Evolutionary conservation across 2,888 invertebrate genomes (phyloP), one percentile per base, ranked within the genome.

Genomic region (Mythimna impura): DNA sequence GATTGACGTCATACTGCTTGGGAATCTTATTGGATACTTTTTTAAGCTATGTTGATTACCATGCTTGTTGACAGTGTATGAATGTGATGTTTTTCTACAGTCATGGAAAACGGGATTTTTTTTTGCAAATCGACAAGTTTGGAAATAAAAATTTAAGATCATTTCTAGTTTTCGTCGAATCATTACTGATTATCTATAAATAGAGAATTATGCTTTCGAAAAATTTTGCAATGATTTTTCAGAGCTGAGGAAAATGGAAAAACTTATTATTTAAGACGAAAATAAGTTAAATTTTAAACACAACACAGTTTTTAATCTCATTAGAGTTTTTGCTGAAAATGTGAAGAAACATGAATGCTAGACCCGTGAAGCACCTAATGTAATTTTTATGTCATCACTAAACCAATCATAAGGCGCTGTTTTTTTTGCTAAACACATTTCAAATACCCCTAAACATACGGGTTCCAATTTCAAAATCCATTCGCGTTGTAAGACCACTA

Each of bases 381-480:
- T 20, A n/a, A 61, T 50, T 52, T 64, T 64, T 36, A 52, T 36
- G 25, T 52, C 36, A 63, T 71, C 69, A 58, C 71, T 81, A 76
- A 82, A 82, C 73, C 78, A 81, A 86, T 78, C 75, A 77, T 73
- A 74, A 20, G 52, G 62, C 40, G 40, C 25, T 22, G 60, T 52
- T 30, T 73, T 80, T 86, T 86, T 82, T 81, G 70, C 70, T 73
- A 73, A 83, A 83, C 80, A 82, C 80, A 76, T 76, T 78, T 40
- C 68, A 86, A 86, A 88, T 80, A 83, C 87, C 85, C 87, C 84
- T 83, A 82, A 85, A 81, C 70, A 85, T 84, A 86, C 85, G 84
- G 91, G 87, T 89, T 94, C 93, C 87, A 91, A 93, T 94, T 94
- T 92, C 92, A 90, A 91, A 92, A 91, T 90, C 88, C 90, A 92